Conservation (phyloP, 1,140 invertebrate genomes). For the Leptopilina boulardi region DNA sequence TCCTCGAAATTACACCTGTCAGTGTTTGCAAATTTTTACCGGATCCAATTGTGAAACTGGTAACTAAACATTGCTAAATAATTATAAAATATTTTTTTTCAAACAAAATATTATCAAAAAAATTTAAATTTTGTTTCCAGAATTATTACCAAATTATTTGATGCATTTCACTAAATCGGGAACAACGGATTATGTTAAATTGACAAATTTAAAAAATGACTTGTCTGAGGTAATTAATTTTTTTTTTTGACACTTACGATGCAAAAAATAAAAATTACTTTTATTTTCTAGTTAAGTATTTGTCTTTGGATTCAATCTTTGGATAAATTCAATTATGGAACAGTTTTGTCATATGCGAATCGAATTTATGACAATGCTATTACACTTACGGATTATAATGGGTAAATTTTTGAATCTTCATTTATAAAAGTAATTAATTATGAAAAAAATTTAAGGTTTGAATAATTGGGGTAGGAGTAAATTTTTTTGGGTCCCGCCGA, state of each 20-base stretch:
- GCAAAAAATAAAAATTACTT: background rate
- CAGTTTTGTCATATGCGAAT: conserved; percentile 83
- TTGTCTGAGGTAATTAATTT: conserved; percentile 66
- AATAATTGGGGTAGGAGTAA: too few species aligned
- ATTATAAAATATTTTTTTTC: too few species aligned
- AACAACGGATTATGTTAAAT: conserved; percentile 76
- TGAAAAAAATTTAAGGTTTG: too few species aligned
- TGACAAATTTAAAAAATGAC: conserved; percentile 71
- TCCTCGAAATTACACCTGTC: conserved; percentile 66
- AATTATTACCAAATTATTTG: conserved; percentile 75
- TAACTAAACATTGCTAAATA: conserved; percentile 41
- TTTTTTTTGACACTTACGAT: conserved; percentile 8
- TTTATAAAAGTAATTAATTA: background rate
- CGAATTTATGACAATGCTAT: conserved; percentile 79
- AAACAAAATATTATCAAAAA: too few species aligned
- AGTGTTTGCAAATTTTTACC: conserved; percentile 66
- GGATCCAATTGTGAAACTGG: conserved; percentile 72
- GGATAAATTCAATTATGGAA: conserved; percentile 83
- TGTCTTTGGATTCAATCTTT: conserved; percentile 83
- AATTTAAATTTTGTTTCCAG: conserved; percentile 58
- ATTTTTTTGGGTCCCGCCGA: too few species aligned
- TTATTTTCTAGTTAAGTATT: conserved; percentile 75
- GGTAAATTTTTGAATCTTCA: conserved; percentile 73
- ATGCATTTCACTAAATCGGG: conserved; percentile 77
- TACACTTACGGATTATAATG: conserved; percentile 84